These are phyloP conservation scores for Genyomyrus donnyi DNA, from an alignment of 2,113 vertebrate genomes.

Conservation along the genomic window DNA sequence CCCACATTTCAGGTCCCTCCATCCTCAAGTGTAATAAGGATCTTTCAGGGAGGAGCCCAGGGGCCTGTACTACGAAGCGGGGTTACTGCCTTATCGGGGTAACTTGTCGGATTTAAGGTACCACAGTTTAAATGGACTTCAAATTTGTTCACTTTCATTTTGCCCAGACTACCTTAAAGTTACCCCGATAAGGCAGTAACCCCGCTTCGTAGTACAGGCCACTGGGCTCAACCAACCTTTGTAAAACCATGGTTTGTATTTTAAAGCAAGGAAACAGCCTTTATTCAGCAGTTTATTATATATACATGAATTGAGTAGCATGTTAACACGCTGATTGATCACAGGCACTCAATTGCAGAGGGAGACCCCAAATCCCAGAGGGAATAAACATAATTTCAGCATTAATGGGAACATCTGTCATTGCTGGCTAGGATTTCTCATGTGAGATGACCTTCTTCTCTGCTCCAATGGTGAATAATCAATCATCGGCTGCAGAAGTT, in stretches of 20 bases:
- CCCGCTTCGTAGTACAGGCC: too few relatives aligned
- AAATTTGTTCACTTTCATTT: too few relatives aligned
- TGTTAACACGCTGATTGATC: not conserved
- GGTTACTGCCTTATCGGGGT: too few relatives aligned
- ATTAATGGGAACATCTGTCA: not conserved
- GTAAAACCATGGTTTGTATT: not conserved
- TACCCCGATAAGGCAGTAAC: too few relatives aligned
- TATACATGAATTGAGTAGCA: not conserved
- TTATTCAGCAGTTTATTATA: not conserved
- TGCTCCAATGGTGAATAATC: not conserved
- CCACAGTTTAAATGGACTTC: too few relatives aligned
- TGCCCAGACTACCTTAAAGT: too few relatives aligned
- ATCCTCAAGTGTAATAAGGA: not conserved
- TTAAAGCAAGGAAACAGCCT: not conserved
- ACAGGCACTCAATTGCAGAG: not conserved
- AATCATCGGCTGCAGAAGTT: not conserved
- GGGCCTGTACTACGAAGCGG: too few relatives aligned
- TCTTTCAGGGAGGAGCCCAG: not conserved
- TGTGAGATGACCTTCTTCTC: not conserved
- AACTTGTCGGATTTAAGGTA: too few relatives aligned
- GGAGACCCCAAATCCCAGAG: not conserved
- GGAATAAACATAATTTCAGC: not conserved
- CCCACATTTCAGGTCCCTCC: not conserved
- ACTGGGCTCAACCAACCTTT: not conserved
- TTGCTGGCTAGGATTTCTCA: not conserved